Conservation (phyloP, 2,797 vertebrate genomes). For the Vultur gryphus region DNA sequence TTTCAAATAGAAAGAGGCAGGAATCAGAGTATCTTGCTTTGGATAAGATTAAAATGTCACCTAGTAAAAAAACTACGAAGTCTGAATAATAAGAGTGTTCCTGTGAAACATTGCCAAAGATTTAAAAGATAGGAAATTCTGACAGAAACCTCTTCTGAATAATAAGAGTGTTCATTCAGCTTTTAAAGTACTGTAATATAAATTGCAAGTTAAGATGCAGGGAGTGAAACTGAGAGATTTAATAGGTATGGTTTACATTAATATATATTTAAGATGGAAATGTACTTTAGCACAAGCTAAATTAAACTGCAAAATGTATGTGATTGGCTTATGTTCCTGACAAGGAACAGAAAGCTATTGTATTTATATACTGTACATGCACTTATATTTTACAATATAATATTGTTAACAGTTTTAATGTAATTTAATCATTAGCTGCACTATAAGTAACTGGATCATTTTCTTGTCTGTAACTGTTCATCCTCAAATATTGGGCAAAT, state of each 20-base stretch:
- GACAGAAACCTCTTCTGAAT: not conserved
- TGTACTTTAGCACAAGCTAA: conserved; percentile 13
- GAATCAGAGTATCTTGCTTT: not conserved
- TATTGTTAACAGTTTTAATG: conserved; percentile 41
- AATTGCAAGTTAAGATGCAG: not conserved
- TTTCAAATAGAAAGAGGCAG: not conserved
- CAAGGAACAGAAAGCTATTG: conserved; percentile 16
- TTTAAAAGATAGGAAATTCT: not conserved
- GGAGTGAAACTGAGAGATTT: not conserved
- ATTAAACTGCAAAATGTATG: conserved; percentile 13
- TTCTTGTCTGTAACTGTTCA: conserved; percentile 46
- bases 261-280: conserved; percentile 38
- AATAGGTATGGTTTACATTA: conserved; percentile 22
- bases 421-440: conserved; percentile 11
- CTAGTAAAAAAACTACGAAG: not conserved
- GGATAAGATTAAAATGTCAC: not conserved
- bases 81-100: not conserved
- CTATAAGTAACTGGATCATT: conserved; percentile 26
- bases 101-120: conserved; percentile 54
- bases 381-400: conserved; percentile 42
- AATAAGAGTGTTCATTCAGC: not conserved
- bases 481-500: not conserved
- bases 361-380: conserved; percentile 23
- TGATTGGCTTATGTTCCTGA: conserved; percentile 18
- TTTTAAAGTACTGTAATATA: conserved; percentile 25